A percentile compares a stretch with the other conserved stretches of the same genome.
Evolutionary conservation across 2,888 invertebrate genomes (phyloP).

Genomic region (Tromatobia lineatoria): DNA sequence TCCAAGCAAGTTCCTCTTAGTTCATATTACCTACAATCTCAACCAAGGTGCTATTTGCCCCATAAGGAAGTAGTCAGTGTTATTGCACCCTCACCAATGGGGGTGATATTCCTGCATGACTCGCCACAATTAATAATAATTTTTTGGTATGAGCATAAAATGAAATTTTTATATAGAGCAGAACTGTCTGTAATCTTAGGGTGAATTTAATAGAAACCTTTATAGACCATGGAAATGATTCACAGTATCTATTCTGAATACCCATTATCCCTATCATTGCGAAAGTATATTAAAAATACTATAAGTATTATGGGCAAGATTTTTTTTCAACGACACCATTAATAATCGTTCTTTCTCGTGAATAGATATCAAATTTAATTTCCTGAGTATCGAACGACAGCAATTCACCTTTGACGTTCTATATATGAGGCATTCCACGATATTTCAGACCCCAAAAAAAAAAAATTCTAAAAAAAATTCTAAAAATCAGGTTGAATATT

Average conservation of each 20-base stretch:
- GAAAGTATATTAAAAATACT: background rate
- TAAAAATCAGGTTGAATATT: no score
- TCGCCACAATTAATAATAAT: conserved; percentile 66
- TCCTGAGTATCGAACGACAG: no score
- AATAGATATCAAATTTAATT: no score
- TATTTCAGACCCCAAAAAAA: no score
- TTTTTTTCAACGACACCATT: background rate
- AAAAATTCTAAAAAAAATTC: no score
- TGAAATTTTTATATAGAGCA: conserved; percentile 45
- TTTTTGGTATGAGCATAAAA: conserved; percentile 52
- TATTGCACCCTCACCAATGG: conserved; percentile 39
- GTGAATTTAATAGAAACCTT: background rate
- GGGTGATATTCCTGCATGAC: conserved; percentile 63
- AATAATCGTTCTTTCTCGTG: no score
- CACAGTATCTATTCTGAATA: background rate
- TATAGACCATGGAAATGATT: background rate
- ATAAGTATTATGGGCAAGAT: background rate
- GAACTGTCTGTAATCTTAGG: background rate
- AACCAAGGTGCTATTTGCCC: no score
- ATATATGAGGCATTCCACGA: no score
- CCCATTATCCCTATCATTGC: background rate
- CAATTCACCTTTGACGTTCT: no score
- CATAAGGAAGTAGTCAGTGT: conserved; percentile 36
- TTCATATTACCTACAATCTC: no score
- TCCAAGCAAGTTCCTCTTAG: no score